These are phyloP conservation scores for Botia almorhae DNA, from an alignment of 2,797 vertebrate species.

Conservation along the genomic window DNA sequence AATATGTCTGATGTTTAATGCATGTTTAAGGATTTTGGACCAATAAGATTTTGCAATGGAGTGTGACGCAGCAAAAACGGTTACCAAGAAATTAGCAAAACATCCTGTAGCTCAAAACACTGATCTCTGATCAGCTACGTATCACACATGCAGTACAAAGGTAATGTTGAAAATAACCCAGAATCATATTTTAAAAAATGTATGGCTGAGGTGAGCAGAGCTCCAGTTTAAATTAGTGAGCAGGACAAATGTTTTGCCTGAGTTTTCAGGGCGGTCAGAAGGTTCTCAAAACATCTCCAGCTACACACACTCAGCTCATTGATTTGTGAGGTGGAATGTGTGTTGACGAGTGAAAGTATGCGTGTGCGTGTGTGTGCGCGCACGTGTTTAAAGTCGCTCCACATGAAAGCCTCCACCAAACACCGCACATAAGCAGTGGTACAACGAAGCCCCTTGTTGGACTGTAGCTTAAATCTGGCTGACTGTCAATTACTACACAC, in stretches of 20 bases:
- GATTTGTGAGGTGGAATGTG: conserved; percentile 43
- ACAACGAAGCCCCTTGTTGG: conserved; percentile 47
- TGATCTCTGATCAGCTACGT: too few species aligned
- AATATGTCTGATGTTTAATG: too few species aligned
- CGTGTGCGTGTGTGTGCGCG: neutral
- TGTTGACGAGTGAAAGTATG: neutral
- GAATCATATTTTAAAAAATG: neutral
- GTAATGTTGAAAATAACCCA: neutral
- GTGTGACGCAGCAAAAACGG: too few species aligned
- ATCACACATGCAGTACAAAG: neutral
- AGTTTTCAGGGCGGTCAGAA: conserved; percentile 47
- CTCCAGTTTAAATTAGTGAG: conserved; percentile 5
- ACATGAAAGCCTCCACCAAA: conserved; percentile 31
- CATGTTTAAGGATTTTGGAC: too few species aligned
- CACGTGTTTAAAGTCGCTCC: conserved; percentile 23
- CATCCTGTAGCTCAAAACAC: too few species aligned
- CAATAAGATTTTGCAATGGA: too few species aligned
- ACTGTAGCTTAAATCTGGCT: conserved; percentile 40
- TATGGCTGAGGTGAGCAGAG: conserved; percentile 10
- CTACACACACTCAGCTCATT: conserved; percentile 30
- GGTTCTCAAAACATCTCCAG: conserved; percentile 49
- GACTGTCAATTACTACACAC: conserved; percentile 36
- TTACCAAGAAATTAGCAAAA: too few species aligned
- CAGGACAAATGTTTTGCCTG: conserved; percentile 3
- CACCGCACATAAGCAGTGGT: conserved; percentile 20